A percentile compares a stretch with the other conserved stretches of the same genome.
phyloP scores from a whole-genome alignment of 2,888 invertebrate species.

The Antitype chi region DNA sequence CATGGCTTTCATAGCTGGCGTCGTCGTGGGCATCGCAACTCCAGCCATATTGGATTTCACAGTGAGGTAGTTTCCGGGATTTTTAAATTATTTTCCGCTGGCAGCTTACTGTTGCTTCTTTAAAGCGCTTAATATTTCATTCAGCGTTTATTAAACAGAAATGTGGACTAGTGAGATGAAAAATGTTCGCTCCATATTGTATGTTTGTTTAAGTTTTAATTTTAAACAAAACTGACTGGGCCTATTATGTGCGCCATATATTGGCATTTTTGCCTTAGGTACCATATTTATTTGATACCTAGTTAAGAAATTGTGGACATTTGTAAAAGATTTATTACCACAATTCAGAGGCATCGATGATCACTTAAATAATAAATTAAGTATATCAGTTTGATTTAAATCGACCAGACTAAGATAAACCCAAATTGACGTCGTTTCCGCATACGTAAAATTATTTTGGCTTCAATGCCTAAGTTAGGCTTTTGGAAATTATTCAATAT shows the following conservation, averaged over 20 bases:
- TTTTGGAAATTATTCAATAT: conserved; percentile 3
- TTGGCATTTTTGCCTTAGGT: conserved; percentile 4
- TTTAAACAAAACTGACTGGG: conserved; percentile 39
- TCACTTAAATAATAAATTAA: background rate
- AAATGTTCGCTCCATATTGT: conserved; percentile 59
- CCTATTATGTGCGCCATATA: conserved; percentile 25
- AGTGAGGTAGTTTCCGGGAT: conserved; percentile 57
- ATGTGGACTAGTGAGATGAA: conserved; percentile 61
- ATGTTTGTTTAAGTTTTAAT: conserved; percentile 51
- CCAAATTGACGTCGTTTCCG: background rate
- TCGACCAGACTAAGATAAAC: background rate
- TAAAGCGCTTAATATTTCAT: conserved; percentile 64
- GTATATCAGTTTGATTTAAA: background rate
- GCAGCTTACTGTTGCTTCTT: conserved; percentile 54
- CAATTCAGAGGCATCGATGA: conserved; percentile 9
- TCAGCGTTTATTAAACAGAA: conserved; percentile 63
- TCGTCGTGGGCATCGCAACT: conserved; percentile 56
- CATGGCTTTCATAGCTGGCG: conserved; percentile 71
- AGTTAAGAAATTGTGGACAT: conserved; percentile 19
- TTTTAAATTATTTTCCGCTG: conserved; percentile 68
- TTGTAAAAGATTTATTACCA: conserved; percentile 23
- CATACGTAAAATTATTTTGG: background rate
- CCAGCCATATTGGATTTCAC: conserved; percentile 74
- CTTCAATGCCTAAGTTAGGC: background rate
- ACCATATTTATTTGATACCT: background rate